Percentiles rank a stretch among this genome's conserved stretches.
Conservation (phyloP, 2,888 invertebrate species). For the Myopa testacea region DNA sequence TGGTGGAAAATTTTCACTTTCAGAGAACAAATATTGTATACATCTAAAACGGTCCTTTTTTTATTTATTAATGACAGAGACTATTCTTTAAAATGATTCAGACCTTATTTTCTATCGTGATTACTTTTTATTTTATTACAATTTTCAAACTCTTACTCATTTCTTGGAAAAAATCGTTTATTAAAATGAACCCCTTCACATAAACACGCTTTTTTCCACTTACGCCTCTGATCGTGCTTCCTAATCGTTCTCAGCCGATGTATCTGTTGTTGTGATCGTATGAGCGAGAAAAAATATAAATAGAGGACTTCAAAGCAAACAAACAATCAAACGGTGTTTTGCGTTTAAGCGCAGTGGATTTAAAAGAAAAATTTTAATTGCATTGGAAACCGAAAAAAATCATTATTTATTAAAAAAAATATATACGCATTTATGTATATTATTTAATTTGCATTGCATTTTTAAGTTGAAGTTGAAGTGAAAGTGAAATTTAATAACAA, state of each 20-base stretch:
- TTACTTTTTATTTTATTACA: no score
- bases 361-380: neutral
- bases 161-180: no score
- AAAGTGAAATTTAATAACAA: constrained; percentile 16
- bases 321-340: constrained; percentile 52
- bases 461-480: neutral
- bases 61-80: no score
- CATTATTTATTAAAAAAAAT: neutral
- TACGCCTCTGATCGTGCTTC: neutral
- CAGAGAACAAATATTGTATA: no score
- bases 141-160: no score
- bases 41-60: no score
- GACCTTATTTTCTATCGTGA: no score
- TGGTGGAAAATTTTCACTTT: no score
- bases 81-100: no score
- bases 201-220: neutral
- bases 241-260: neutral
- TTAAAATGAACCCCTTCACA: no score
- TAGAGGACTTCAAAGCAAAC: constrained; percentile 44
- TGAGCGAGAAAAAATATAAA: constrained; percentile 52
- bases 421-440: no score
- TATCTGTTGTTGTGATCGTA: neutral
- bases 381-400: constrained; percentile 3
- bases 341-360: constrained; percentile 42
- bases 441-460: no score